These are phyloP conservation scores for Hypanus sabinus DNA, from an alignment of 2,113 vertebrate genomes.

Conservation along the genomic window DNA sequence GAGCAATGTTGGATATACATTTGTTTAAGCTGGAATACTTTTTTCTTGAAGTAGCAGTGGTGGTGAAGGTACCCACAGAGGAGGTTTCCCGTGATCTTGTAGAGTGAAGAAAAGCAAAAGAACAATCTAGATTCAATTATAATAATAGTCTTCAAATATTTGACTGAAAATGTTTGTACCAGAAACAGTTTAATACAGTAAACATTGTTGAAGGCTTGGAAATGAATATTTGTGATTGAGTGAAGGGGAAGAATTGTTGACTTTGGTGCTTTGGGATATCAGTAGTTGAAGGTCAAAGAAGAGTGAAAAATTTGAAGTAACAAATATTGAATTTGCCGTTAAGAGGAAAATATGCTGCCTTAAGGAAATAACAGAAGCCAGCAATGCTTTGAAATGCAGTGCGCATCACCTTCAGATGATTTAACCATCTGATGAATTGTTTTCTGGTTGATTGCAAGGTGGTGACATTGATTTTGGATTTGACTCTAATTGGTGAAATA, in stretches of 20 bases:
- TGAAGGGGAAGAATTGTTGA: too few species aligned
- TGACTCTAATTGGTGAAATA: background rate
- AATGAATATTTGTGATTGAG: background rate
- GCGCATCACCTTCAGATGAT: background rate
- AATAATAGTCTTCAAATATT: too few species aligned
- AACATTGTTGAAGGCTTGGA: background rate
- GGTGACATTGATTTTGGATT: background rate
- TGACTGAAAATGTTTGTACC: background rate
- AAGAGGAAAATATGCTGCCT: background rate
- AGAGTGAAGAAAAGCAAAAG: too few species aligned
- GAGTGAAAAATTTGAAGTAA: too few species aligned
- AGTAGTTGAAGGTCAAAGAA: too few species aligned
- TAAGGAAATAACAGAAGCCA: background rate
- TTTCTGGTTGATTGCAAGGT: background rate
- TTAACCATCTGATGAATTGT: too few species aligned
- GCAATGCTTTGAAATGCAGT: background rate
- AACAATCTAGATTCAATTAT: too few species aligned
- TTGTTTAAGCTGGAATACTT: background rate
- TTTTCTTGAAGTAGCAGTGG: background rate
- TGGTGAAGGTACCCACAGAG: too few species aligned
- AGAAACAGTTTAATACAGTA: background rate
- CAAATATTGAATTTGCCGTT: too few species aligned
- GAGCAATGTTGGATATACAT: too few species aligned
- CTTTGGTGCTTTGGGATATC: too few species aligned
- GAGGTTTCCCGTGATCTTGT: too few species aligned